phyloP scores from a whole-genome alignment of 2,797 vertebrate genomes.

The Scarus forsteni region DNA sequence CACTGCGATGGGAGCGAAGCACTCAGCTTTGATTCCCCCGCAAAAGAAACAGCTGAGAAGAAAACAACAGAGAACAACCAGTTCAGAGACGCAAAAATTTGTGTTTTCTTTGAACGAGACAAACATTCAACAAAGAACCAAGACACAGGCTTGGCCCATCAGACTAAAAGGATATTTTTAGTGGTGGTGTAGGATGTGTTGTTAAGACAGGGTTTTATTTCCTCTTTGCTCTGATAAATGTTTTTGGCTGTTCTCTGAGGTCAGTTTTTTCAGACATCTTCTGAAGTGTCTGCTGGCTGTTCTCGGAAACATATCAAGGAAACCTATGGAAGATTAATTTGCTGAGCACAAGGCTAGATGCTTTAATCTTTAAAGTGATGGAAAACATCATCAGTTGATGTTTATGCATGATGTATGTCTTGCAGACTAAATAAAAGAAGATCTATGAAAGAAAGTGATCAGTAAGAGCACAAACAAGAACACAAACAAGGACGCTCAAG shows the following conservation, averaged over 20 bases:
- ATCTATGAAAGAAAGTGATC: too few relatives aligned
- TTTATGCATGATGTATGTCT: neutral
- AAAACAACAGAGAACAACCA: slow-evolving; percentile 42
- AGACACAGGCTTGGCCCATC: neutral
- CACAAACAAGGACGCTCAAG: too few relatives aligned
- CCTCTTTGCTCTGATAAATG: neutral
- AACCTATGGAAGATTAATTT: neutral
- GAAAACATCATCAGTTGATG: neutral
- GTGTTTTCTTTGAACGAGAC: slow-evolving; percentile 31
- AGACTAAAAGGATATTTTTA: neutral
- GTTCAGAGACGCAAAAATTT: slow-evolving; percentile 36
- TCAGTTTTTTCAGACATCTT: neutral
- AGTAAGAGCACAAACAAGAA: too few relatives aligned
- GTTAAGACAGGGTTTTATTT: neutral
- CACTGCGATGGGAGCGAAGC: slow-evolving; percentile 50
- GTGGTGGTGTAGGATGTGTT: slow-evolving; percentile 14
- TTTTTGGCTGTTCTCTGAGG: neutral
- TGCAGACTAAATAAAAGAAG: too few relatives aligned
- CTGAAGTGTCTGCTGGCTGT: neutral
- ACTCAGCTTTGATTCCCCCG: slow-evolving; percentile 63
- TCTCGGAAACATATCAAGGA: neutral
- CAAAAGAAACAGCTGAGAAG: slow-evolving; percentile 48
- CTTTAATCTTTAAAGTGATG: neutral
- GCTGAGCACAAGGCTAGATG: neutral
- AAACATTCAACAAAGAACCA: slow-evolving; percentile 21